Base-by-base conservation (phyloP, 2,797 vertebrate species). In the Apogon talboti region DNA sequence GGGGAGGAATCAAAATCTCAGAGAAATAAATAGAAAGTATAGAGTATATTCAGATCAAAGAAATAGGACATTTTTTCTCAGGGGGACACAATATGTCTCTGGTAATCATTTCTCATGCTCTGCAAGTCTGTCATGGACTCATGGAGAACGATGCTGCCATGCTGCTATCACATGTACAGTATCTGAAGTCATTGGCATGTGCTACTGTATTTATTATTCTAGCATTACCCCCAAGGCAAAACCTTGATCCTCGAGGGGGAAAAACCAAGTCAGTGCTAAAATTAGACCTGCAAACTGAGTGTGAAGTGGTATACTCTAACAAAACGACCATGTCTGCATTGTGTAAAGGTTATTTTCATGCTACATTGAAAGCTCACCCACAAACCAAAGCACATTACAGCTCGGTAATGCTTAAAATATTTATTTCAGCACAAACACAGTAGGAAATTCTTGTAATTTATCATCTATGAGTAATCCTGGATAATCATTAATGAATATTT, bases 81-180 rank as follows among this genome's bases (percentile, higher is more conserved):
- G 28, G 69, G 82, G 87, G 73, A 67, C 74, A 71, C 65, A 45
- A 65, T 54, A 63, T 68, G 83, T 90, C 84, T 83, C 28, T 71
- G 74, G 74, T 58, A 80, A 82, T 88, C 72, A 84, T 78, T 88
- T 84, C 68, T 84, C 18, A 54, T 69, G 78, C 73, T 86, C 47
- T 13, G 65, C 55, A 82, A 74, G 84, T 80, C 82, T 82, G 77
- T 84, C 80, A 82, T 43, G 74, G 63, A 73, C 48, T 59, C 69
- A 70, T 86, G 51, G 48, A 62, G 60, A 24, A 21, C 4, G 69
- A 74, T 46, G 52, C 53, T 47, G 52, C 51, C 56, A 59, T 60
- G 52, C 35, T 16, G 59, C 63, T 64, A 75, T 47, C 54, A 45
- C 16, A 19, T 19, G 24, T 59, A 46, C 61, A 78, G 68, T 43